These are phyloP conservation scores for Anseranas semipalmata DNA, from an alignment of 2,113 vertebrate genomes.

Conservation along the genomic window DNA sequence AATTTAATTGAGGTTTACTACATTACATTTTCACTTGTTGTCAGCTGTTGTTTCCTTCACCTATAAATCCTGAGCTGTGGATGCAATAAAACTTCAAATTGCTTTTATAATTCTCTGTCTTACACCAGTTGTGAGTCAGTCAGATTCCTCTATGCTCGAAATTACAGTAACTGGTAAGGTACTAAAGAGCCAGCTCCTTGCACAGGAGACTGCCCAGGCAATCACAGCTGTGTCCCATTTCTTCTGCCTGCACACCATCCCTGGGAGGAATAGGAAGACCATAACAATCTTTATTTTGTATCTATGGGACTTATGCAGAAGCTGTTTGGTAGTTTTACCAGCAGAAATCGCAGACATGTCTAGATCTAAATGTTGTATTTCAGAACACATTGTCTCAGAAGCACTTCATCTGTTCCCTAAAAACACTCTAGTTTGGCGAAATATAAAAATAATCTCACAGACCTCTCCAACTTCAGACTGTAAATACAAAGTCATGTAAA, in stretches of 20 bases:
- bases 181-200: neutral
- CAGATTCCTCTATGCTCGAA: neutral
- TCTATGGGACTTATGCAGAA: neutral
- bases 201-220: neutral
- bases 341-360: neutral
- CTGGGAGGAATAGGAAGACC: neutral
- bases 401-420: neutral
- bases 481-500: neutral
- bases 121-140: neutral
- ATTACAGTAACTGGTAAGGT: neutral
- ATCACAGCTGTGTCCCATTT: neutral
- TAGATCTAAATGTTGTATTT: neutral
- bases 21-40: neutral
- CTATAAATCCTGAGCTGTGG: neutral
- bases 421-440: neutral
- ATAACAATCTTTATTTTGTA: neutral
- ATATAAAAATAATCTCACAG: neutral
- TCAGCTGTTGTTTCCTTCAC: neutral
- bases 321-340: neutral
- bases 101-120: neutral
- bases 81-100: neutral
- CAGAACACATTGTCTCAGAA: neutral
- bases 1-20: neutral
- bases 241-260: neutral
- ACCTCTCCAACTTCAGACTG: neutral